Evolutionary conservation across 2,113 vertebrate genomes (phyloP), one percentile per base, ranked within the genome.

Genomic region (Mustela nigripes): DNA sequence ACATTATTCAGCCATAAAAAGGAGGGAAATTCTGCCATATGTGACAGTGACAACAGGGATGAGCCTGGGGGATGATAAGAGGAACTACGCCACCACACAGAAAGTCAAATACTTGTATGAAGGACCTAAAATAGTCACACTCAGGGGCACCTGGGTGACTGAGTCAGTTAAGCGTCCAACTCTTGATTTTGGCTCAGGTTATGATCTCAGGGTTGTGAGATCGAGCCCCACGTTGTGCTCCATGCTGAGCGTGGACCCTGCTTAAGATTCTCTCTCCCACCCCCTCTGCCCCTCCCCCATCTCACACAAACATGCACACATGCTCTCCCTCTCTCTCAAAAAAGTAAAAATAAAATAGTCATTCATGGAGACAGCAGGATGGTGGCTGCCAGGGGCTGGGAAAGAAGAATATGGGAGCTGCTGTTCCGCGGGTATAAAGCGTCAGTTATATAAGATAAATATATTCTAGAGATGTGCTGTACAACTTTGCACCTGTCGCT

Each of bases 371-470:
- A 53, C 39, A 74, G 33, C 3, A n/a, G 10, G 67, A 31, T 0
- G 2, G n/a, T 26, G 67, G n/a, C 0, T 8, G 22, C 67, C 78
- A 48, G 21, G 76, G n/a, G 9, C 36, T 50, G 4, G 14, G 19
- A 67, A 26, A 50, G 22, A 24, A 24, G 65, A 48, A 19, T 33
- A 31, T 0, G 1, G 65, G 42, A 15, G 18, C 1, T 36, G 36
- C 18, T 15, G 6, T 4, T 24, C 58, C 12, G 18, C 0, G 2
- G 84, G 28, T 11, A 11, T 11, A 2, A 74, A 36, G 28, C 24
- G 36, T 56, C 65, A 11, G 7, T 9, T 22, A 62, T 3, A 58
- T 4, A 18, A 33, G 58, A 65, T 3, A 7, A n/a, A 26, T 2
- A 58, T 1, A n/a, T 14, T 58, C 22, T 3, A 48, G 16, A 24